phyloP scores from a whole-genome alignment of 1,140 invertebrate species.

The Drosophila arizonae region DNA sequence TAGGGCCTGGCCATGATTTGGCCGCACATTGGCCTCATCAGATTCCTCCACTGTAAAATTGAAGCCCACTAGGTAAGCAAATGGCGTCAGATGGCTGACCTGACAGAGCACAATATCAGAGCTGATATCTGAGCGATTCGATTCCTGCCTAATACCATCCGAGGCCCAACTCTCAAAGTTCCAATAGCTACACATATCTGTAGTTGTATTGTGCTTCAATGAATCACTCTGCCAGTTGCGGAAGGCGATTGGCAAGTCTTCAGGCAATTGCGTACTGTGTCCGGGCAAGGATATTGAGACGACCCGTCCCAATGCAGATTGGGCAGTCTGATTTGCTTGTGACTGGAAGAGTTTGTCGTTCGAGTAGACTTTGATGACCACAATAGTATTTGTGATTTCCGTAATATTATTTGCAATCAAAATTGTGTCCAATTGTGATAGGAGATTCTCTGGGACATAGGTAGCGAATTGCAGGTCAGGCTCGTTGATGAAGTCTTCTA shows the following conservation, averaged over 20 bases:
- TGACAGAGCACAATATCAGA: constrained; percentile 83
- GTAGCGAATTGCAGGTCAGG: constrained; percentile 84
- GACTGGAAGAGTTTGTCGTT: constrained; percentile 84
- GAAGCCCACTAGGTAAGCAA: constrained; percentile 84
- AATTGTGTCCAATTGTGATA: constrained; percentile 71
- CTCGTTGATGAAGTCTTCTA: constrained; percentile 83
- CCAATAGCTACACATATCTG: constrained; percentile 85
- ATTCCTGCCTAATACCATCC: constrained; percentile 77
- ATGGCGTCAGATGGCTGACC: constrained; percentile 86
- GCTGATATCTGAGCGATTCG: constrained; percentile 24
- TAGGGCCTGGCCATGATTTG: constrained; percentile 82
- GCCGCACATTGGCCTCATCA: constrained; percentile 50
- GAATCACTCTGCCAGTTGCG: constrained; percentile 28
- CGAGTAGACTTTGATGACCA: constrained; percentile 84
- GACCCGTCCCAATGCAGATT: constrained; percentile 82
- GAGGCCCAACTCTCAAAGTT: constrained; percentile 85
- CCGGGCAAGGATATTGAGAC: constrained; percentile 85
- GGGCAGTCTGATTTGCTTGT: constrained; percentile 20
- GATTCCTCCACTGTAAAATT: constrained; percentile 57
- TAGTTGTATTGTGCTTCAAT: constrained; percentile 38
- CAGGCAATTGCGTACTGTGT: constrained; percentile 83
- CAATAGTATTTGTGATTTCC: constrained; percentile 20
- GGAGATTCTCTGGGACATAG: constrained; percentile 83
- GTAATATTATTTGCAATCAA: constrained; percentile 42
- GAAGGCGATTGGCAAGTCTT: constrained; percentile 84